phyloP scores from a whole-genome alignment of 2,888 invertebrate species.

The Scotopteryx bipunctaria region DNA sequence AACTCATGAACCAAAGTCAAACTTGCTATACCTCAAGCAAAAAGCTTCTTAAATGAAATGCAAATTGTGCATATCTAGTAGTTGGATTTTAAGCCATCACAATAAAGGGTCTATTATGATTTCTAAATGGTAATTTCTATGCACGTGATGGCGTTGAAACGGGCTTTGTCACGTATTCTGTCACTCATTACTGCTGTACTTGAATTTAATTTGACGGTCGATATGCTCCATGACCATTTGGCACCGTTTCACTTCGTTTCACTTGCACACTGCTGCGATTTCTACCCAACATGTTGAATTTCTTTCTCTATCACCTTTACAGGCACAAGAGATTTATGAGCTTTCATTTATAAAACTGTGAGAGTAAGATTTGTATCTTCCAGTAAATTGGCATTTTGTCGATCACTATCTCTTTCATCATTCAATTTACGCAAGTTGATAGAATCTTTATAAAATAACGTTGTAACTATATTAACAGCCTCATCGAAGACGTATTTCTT shows the following conservation, averaged over 20 bases:
- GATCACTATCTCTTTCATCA: constrained; percentile 10
- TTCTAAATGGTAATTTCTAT: constrained; percentile 24
- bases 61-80: constrained; percentile 6
- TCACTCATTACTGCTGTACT: constrained; percentile 60
- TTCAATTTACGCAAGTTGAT: constrained; percentile 1
- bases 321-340: constrained; percentile 30
- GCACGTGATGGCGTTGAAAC: constrained; percentile 37
- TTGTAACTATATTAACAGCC: background rate
- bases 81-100: constrained; percentile 5
- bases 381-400: constrained; percentile 13
- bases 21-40: too few species aligned
- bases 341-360: constrained; percentile 24
- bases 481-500: background rate
- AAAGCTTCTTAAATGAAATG: background rate
- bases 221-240: constrained; percentile 70
- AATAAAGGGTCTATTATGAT: constrained; percentile 13
- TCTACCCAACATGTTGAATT: constrained; percentile 59
- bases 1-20: too few species aligned
- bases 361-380: constrained; percentile 11
- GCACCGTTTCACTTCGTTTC: constrained; percentile 73
- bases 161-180: constrained; percentile 32
- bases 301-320: constrained; percentile 59
- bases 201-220: constrained; percentile 76
- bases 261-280: constrained; percentile 63
- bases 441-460: constrained; percentile 1